phyloP scores from a whole-genome alignment of 37 sponge, comb jelly and placozoan species.

The Lycopodina hypogea region DNA sequence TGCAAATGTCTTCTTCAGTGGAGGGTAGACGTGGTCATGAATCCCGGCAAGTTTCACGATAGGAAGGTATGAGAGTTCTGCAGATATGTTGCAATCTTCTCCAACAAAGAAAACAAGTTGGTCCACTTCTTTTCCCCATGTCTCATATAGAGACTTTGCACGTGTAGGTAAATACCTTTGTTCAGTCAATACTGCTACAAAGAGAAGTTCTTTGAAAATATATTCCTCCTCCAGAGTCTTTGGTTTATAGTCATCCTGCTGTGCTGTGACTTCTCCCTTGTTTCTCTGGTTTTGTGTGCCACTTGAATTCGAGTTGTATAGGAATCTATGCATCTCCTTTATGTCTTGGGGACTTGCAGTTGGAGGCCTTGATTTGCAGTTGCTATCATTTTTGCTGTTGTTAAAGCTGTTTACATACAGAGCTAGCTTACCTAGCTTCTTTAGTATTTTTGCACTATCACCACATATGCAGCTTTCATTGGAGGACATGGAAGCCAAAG shows the following conservation, averaged over 20 bases:
- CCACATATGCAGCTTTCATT: no score
- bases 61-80: slow-evolving; percentile 36
- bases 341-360: no score
- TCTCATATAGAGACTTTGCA: slow-evolving; percentile 59
- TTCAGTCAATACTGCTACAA: slow-evolving; percentile 65
- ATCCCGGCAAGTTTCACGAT: slow-evolving; percentile 57
- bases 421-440: no score
- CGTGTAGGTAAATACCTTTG: slow-evolving; percentile 57
- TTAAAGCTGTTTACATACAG: no score
- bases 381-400: no score
- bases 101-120: slow-evolving; percentile 60
- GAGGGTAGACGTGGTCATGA: slow-evolving; percentile 51
- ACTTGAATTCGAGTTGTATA: no score
- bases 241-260: slow-evolving; percentile 12
- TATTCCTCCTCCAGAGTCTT: slow-evolving; percentile 39
- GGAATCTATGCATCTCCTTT: no score
- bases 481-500: no score
- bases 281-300: no score
- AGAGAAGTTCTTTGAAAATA: slow-evolving; percentile 17
- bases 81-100: slow-evolving; percentile 49
- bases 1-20: slow-evolving; percentile 55
- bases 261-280: no score
- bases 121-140: slow-evolving; percentile 68
- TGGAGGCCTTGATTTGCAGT: no score
- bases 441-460: no score